Percentiles rank a stretch among this genome's conserved stretches.
Conservation (phyloP, 2,888 invertebrate species). For the Harpalus rubripes region DNA sequence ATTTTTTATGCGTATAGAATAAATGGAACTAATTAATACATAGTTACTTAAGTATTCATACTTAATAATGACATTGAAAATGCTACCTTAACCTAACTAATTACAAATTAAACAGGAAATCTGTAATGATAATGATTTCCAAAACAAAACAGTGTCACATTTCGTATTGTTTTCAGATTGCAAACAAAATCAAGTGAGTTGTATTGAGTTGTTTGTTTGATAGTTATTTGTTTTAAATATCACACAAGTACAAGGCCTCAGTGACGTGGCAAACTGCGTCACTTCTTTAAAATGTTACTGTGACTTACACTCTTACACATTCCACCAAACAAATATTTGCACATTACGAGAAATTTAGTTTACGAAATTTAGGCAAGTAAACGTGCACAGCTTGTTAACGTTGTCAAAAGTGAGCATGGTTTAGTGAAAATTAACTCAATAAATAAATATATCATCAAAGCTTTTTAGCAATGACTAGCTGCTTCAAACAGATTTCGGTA, state of each 20-base stretch:
- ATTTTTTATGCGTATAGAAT: background rate
- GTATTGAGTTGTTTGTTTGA: slow-evolving; percentile 11
- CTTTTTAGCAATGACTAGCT: too few relatives aligned
- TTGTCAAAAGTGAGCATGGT: too few relatives aligned
- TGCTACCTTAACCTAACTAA: background rate
- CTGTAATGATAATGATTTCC: slow-evolving; percentile 9
- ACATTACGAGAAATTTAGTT: slow-evolving; percentile 7
- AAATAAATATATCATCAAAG: too few relatives aligned
- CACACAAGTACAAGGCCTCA: slow-evolving; percentile 46
- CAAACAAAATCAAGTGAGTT: background rate
- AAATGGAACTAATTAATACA: background rate
- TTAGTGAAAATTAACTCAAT: too few relatives aligned
- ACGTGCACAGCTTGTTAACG: too few relatives aligned
- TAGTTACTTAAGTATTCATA: background rate
- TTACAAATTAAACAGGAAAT: slow-evolving; percentile 30
- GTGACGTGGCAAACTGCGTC: slow-evolving; percentile 56
- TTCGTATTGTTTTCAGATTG: background rate
- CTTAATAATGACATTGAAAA: slow-evolving; percentile 2
- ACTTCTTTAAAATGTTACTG: slow-evolving; percentile 58
- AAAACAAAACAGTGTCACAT: slow-evolving; percentile 11
- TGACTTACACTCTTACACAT: slow-evolving; percentile 49
- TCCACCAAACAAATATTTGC: slow-evolving; percentile 40
- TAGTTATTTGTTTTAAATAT: slow-evolving; percentile 53
- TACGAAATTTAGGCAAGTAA: background rate
- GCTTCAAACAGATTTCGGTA: too few relatives aligned